Evolutionary conservation across 2,113 vertebrate genomes (phyloP).

Genomic region (Cyprinus carpio): DNA sequence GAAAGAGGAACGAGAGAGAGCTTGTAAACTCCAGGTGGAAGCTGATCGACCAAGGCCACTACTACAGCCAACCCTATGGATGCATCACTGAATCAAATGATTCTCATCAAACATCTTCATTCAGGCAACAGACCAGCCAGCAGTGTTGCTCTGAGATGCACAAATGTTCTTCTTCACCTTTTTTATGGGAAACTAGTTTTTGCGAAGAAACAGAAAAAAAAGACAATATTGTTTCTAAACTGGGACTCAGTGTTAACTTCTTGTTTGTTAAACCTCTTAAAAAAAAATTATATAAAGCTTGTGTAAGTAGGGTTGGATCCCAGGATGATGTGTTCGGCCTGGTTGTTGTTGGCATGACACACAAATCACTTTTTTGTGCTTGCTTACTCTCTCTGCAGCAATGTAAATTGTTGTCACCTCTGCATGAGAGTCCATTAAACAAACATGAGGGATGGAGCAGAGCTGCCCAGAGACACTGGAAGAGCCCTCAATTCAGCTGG

Average conservation of each 20-base stretch:
- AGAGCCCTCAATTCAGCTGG: conserved; percentile 13
- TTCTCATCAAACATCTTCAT: no score
- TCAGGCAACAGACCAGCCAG: no score
- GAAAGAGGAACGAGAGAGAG: conserved; percentile 78
- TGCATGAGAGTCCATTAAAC: conserved; percentile 61
- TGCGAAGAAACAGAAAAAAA: no score
- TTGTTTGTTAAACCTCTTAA: no score
- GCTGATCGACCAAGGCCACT: conserved; percentile 60
- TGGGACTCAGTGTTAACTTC: no score
- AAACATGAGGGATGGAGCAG: conserved; percentile 53
- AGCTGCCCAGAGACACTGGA: conserved; percentile 49
- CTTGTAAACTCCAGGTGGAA: conserved; percentile 68
- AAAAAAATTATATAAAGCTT: no score
- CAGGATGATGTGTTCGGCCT: neutral
- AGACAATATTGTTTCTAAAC: no score
- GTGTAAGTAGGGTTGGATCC: no score
- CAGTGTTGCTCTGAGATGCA: no score
- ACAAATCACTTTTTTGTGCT: neutral
- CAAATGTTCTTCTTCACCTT: no score
- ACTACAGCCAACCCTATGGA: conserved; percentile 50
- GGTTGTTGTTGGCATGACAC: neutral
- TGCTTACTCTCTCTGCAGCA: conserved; percentile 43
- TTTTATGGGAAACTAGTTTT: no score
- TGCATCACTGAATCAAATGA: no score
- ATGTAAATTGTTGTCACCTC: conserved; percentile 38